Evolutionary conservation across 2,797 vertebrate species (phyloP).

Genomic region (Synanceia verrucosa): DNA sequence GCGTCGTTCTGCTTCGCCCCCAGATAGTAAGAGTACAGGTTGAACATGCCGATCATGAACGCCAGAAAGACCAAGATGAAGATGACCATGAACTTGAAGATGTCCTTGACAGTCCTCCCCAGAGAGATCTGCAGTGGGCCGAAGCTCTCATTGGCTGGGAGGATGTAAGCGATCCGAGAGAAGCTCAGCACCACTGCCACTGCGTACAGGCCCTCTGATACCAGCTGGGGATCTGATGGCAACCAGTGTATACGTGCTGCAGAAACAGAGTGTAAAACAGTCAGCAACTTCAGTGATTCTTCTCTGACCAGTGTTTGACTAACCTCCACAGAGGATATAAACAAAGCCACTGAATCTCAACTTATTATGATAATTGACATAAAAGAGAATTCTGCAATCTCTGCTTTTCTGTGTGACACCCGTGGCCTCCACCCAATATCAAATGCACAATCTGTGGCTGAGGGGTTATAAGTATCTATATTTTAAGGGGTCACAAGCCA

Average conservation of each 20-base stretch:
- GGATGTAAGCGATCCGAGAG: slow-evolving; percentile 97
- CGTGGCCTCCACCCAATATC: not conserved
- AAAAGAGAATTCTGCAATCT: not conserved
- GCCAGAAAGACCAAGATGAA: slow-evolving; percentile 98
- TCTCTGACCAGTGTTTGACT: no score
- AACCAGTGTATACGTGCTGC: slow-evolving; percentile 94
- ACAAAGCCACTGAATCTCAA: not conserved
- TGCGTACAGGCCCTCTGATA: slow-evolving; percentile 96
- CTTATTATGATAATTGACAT: not conserved
- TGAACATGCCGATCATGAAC: slow-evolving; percentile 99
- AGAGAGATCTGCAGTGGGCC: slow-evolving; percentile 98
- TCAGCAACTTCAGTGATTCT: not conserved
- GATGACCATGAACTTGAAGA: slow-evolving; percentile 99
- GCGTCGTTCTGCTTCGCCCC: slow-evolving; percentile 97
- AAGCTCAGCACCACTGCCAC: slow-evolving; percentile 98
- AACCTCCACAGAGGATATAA: not conserved
- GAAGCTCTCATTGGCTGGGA: slow-evolving; percentile 99
- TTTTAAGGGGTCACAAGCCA: not conserved
- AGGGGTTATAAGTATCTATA: not conserved
- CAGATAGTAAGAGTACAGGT: slow-evolving; percentile 97
- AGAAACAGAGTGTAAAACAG: not conserved
- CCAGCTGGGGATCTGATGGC: slow-evolving; percentile 95
- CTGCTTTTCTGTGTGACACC: not conserved
- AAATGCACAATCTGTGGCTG: not conserved
- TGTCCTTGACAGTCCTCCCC: slow-evolving; percentile 97